A percentile compares a stretch with the other conserved stretches of the same genome.
Conservation (phyloP, 2,888 invertebrate species). For the Phasia obesa region DNA sequence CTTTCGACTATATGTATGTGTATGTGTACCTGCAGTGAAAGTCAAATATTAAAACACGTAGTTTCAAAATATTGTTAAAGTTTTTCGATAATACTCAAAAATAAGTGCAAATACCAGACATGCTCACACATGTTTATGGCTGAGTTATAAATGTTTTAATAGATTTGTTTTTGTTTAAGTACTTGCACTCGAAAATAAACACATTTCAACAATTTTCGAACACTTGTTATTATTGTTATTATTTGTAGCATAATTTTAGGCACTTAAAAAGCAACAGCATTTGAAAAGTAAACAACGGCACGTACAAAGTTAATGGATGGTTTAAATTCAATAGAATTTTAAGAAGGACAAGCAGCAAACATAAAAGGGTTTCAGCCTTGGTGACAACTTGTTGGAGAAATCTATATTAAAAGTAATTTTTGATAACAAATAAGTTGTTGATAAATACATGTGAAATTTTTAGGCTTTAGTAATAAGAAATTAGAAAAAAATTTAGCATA, state of each 20-base stretch:
- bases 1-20: no score
- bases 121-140: slow-evolving; percentile 44
- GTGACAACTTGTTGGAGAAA: no score
- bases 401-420: no score
- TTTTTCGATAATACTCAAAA: slow-evolving; percentile 81
- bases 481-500: no score
- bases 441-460: no score
- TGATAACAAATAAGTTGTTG: no score
- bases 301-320: slow-evolving; percentile 45
- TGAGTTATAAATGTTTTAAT: slow-evolving; percentile 23
- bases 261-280: slow-evolving; percentile 60
- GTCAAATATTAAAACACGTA: slow-evolving; percentile 61
- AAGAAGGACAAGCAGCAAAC: background rate
- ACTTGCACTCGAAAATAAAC: slow-evolving; percentile 61
- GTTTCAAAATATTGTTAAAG: slow-evolving; percentile 76
- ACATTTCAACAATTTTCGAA: slow-evolving; percentile 65
- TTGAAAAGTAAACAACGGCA: slow-evolving; percentile 50
- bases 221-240: slow-evolving; percentile 61
- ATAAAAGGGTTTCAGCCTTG: background rate
- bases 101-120: slow-evolving; percentile 74
- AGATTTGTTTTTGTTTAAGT: slow-evolving; percentile 31
- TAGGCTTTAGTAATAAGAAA: no score
- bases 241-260: slow-evolving; percentile 69
- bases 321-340: slow-evolving; percentile 46
- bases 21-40: slow-evolving; percentile 18